Conservation (phyloP, 2,888 invertebrate genomes). For the Volucella zonaria region DNA sequence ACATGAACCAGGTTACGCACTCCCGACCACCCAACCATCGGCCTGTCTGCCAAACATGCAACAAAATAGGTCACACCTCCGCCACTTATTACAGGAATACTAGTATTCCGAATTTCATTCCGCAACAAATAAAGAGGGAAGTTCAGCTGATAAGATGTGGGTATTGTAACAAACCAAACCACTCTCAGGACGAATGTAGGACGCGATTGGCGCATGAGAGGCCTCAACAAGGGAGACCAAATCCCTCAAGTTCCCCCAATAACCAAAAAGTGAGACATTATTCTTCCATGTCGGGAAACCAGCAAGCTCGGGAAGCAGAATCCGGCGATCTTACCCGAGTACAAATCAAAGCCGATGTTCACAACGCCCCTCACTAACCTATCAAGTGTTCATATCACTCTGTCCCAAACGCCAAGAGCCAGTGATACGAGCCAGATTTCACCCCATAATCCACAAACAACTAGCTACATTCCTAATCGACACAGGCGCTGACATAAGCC, state of each 20-base stretch:
- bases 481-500: no score
- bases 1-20: not conserved
- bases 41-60: not conserved
- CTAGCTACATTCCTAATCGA: constrained; percentile 6
- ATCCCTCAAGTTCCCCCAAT: not conserved
- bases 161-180: not conserved
- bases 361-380: not conserved
- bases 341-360: not conserved
- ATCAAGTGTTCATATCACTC: not conserved
- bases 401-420: constrained; percentile 11
- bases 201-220: not conserved
- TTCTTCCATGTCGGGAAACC: constrained; percentile 9
- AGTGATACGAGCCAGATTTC: constrained; percentile 5
- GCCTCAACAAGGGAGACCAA: not conserved
- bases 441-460: not conserved
- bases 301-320: not conserved
- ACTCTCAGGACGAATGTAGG: not conserved
- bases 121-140: not conserved
- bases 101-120: no score
- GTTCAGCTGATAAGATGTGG: not conserved
- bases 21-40: not conserved
- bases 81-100: no score
- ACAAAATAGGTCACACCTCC: no score
- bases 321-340: constrained; percentile 19
- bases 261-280: not conserved